phyloP scores from a whole-genome alignment of 2,888 invertebrate species.

The Troilus luridus region DNA sequence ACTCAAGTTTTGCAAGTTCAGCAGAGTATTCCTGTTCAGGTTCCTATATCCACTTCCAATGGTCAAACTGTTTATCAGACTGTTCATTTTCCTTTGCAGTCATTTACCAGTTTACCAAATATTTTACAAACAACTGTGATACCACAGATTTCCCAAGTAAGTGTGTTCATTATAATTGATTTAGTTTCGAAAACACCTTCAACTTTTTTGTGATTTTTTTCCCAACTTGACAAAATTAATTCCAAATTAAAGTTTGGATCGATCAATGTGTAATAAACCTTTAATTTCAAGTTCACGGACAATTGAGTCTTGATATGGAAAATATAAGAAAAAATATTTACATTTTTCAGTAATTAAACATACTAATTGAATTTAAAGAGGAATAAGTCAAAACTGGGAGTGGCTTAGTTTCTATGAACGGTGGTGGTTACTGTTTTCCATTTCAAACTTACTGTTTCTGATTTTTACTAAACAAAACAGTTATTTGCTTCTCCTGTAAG shows the following conservation, averaged over 20 bases:
- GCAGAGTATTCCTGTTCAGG: slow-evolving; percentile 90
- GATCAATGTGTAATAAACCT: not conserved
- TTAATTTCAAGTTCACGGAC: not conserved
- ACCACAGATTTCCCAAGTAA: slow-evolving; percentile 85
- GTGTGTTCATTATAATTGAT: slow-evolving; percentile 38
- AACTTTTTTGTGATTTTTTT: not conserved
- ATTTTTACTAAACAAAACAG: too few relatives aligned
- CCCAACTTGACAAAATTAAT: not conserved
- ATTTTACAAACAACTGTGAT: slow-evolving; percentile 76
- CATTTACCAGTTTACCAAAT: slow-evolving; percentile 76
- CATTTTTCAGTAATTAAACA: too few relatives aligned
- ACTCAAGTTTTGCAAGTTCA: slow-evolving; percentile 76
- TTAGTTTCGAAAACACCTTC: not conserved
- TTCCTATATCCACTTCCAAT: slow-evolving; percentile 86
- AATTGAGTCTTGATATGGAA: too few relatives aligned
- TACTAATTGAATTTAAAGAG: too few relatives aligned
- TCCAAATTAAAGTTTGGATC: not conserved
- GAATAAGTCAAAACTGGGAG: too few relatives aligned
- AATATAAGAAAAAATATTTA: too few relatives aligned
- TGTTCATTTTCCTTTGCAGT: slow-evolving; percentile 92
- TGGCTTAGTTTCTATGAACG: too few relatives aligned
- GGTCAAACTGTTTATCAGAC: slow-evolving; percentile 97
- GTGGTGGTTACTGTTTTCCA: too few relatives aligned
- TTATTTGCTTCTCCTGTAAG: too few relatives aligned
- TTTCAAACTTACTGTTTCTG: too few relatives aligned